Evolutionary conservation across 30 jellyfish, hydroid and myxozoan genomes (phyloP), one percentile per base, ranked within the genome.

Genomic region (Aurelia sp.): DNA sequence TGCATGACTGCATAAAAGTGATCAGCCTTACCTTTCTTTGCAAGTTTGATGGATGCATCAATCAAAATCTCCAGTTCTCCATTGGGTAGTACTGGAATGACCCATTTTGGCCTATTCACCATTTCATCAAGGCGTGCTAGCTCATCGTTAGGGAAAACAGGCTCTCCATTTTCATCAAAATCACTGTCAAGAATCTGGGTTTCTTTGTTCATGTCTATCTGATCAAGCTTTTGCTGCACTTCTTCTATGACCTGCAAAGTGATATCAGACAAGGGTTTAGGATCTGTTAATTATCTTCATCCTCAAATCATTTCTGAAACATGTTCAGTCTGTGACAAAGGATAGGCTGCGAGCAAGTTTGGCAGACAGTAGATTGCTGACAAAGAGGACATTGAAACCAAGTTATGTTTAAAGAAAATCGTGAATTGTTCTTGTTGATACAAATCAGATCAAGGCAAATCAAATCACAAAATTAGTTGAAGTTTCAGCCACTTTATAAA

Each of bases 101-200:
- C 96, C 98, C 98, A 94, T 59, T 87, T 88, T n/a, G 98, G 96
- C 31, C 94, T 82, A 81, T 87, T 94, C 19, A 94, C 98, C 98
- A 94, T 94, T 35, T 94, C 98, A 78, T 94, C 97, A 22, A 94
- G 89, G 13, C 92, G 84, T n/a, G 96, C 91, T 20, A 94, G 97
- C 35, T 81, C 90, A 27, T 82, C 88, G 55, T 84, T 63, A 10
- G 98, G 98, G 57, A 88, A 94, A 16, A 84, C 82, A 27, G 98
- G 98, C 18, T 77, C 94, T 4, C 96, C 98, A 66, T 82, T 88
- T 69, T 94, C 98, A 80, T 94, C 98, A 67, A 80, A 88, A 47
- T 92, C 98, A 44, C 86, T 24, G n/a, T 91, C 98, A 40, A 58
- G 53, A 22, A 77, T n/a, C 41, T 59, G 80, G 47, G 69, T 64